A percentile compares a stretch with the other conserved stretches of the same genome.
phyloP scores from a whole-genome alignment of 2,888 invertebrate species.

The Volucella inflata region DNA sequence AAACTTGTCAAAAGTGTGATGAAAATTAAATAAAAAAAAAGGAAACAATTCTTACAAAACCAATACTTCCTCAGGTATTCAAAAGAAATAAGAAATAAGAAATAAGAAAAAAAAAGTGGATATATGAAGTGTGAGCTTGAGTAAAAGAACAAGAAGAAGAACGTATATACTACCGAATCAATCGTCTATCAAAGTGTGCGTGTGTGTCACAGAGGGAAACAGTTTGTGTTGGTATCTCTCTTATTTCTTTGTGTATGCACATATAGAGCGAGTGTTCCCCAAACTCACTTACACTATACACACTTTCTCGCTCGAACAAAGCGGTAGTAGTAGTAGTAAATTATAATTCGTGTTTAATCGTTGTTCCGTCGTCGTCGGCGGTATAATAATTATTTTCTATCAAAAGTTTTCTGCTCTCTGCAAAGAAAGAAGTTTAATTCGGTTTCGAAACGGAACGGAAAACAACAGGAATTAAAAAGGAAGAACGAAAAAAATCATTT shows the following conservation, averaged over 20 bases:
- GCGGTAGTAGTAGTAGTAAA: constrained; percentile 34
- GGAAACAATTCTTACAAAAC: too few relatives aligned
- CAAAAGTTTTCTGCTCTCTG: constrained; percentile 32
- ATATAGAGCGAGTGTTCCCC: constrained; percentile 39
- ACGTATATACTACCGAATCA: too few relatives aligned
- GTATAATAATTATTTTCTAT: constrained; percentile 59
- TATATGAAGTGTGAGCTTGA: neutral
- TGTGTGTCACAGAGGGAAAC: too few relatives aligned
- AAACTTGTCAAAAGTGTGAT: too few relatives aligned
- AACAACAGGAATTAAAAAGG: constrained; percentile 35
- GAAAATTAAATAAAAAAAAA: too few relatives aligned
- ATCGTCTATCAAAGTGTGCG: too few relatives aligned
- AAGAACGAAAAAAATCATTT: neutral
- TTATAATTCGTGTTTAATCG: constrained; percentile 59
- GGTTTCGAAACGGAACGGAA: constrained; percentile 23
- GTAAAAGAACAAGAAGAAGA: neutral
- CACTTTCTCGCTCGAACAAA: constrained; percentile 52
- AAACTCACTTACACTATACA: constrained; percentile 27
- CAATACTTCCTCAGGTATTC: too few relatives aligned
- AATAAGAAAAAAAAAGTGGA: too few relatives aligned
- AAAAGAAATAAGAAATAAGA: too few relatives aligned
- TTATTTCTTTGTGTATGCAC: neutral
- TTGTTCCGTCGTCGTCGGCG: constrained; percentile 58
- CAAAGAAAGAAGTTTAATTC: constrained; percentile 48
- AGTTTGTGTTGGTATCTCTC: neutral